Conservation (phyloP, 2,888 invertebrate species). For the Plemyria rubiginata region DNA sequence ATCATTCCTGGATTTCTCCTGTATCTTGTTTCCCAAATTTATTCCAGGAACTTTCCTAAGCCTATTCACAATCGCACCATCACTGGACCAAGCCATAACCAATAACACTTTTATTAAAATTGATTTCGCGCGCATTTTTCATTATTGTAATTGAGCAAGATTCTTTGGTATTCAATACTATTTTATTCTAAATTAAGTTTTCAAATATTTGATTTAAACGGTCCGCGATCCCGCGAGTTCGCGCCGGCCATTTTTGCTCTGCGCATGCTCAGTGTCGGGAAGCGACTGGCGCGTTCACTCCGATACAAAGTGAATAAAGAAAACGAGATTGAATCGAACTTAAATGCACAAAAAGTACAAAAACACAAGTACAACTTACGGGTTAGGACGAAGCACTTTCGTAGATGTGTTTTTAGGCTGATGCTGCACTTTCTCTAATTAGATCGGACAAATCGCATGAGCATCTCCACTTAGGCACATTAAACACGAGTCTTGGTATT, state of each 20-base stretch:
- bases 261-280: conserved; percentile 62
- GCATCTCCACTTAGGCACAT: neutral
- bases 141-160: conserved; percentile 60
- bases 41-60: conserved; percentile 49
- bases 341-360: conserved; percentile 48
- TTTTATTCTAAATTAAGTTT: conserved; percentile 23
- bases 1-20: conserved; percentile 42
- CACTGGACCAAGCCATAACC: conserved; percentile 50
- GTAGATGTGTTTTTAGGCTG: conserved; percentile 47
- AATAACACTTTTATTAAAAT: conserved; percentile 58
- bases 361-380: conserved; percentile 22
- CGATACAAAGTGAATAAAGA: conserved; percentile 25
- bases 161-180: conserved; percentile 52
- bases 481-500: neutral
- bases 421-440: conserved; percentile 65
- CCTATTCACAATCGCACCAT: conserved; percentile 51
- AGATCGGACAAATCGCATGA: conserved; percentile 44
- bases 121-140: conserved; percentile 70
- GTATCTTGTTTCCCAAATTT: conserved; percentile 32
- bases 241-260: conserved; percentile 57
- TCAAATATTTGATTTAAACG: conserved; percentile 1
- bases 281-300: conserved; percentile 49
- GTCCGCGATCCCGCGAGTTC: conserved; percentile 61
- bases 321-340: conserved; percentile 31
- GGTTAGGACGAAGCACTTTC: conserved; percentile 34